A percentile compares a stretch with the other conserved stretches of the same genome.
Evolutionary conservation across 2,113 vertebrate genomes (phyloP).

Genomic region (Eurypyga helias): DNA sequence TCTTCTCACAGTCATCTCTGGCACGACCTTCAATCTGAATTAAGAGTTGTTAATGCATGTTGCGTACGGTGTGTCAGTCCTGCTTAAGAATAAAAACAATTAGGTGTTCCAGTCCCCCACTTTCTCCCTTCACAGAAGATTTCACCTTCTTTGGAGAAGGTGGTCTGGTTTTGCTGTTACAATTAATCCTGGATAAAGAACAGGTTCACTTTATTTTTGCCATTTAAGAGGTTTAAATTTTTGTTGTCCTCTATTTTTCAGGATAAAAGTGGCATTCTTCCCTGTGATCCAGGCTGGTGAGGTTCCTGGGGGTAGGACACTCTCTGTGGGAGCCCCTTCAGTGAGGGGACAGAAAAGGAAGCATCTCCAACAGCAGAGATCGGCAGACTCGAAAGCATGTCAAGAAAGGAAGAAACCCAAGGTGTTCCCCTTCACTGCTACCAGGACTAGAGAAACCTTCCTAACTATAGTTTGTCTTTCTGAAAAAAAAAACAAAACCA

Average conservation of each 20-base stretch:
- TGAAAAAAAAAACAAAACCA: not conserved
- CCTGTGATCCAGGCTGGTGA: not conserved
- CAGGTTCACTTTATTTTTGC: not conserved
- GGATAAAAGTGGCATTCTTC: not conserved
- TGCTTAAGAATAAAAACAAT: not conserved
- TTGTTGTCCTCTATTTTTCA: not conserved
- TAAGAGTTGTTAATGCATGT: not conserved
- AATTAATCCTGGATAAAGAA: not conserved
- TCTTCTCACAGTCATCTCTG: not conserved
- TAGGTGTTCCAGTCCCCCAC: not conserved
- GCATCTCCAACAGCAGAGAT: not conserved
- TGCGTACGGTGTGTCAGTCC: not conserved
- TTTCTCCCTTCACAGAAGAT: not conserved
- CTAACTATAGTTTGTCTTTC: not conserved
- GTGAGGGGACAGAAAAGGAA: not conserved
- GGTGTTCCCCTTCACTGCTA: accelerated
- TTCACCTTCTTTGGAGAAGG: not conserved
- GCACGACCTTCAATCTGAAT: not conserved
- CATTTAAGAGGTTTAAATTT: not conserved
- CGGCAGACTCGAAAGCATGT: not conserved
- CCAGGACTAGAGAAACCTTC: not conserved
- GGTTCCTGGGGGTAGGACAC: not conserved
- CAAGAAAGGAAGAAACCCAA: not conserved
- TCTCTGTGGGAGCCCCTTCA: not conserved
- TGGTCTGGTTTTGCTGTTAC: not conserved